Percentiles rank a stretch among this genome's conserved stretches.
phyloP scores from a whole-genome alignment of 1,140 invertebrate genomes.

The Triops cancriformis region DNA sequence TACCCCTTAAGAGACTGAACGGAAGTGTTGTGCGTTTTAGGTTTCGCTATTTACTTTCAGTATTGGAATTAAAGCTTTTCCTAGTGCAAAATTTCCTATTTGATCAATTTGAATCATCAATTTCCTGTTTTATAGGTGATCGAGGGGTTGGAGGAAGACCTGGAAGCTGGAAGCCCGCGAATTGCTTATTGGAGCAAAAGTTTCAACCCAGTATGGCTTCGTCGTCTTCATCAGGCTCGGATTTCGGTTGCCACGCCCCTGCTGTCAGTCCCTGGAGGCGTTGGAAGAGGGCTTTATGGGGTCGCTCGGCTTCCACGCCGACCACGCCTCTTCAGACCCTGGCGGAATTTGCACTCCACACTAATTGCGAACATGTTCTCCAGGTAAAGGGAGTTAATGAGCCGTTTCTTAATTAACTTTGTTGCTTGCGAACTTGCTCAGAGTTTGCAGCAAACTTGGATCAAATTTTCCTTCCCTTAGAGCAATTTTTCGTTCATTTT shows the following conservation, averaged over 20 bases:
- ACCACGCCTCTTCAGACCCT: constrained; percentile 25
- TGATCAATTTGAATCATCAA: neutral
- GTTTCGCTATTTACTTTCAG: too few relatives aligned
- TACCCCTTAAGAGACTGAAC: too few relatives aligned
- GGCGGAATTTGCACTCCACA: constrained; percentile 23
- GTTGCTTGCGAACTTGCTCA: too few relatives aligned
- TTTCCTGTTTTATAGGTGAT: neutral
- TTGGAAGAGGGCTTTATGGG: constrained; percentile 26
- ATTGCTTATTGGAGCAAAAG: neutral
- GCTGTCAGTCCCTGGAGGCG: constrained; percentile 19
- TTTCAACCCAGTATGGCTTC: constrained; percentile 2
- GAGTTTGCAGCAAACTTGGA: too few relatives aligned
- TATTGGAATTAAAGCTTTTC: too few relatives aligned
- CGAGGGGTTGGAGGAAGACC: neutral
- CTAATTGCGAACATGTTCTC: constrained; percentile 5
- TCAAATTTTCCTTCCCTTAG: too few relatives aligned
- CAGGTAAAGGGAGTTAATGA: neutral
- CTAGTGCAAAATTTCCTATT: neutral
- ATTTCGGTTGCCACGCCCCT: constrained; percentile 12
- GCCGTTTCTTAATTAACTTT: too few relatives aligned
- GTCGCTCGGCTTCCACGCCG: constrained; percentile 26
- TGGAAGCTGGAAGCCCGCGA: neutral
- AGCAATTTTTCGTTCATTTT: too few relatives aligned
- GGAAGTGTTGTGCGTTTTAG: too few relatives aligned
- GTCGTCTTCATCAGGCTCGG: neutral